Evolutionary conservation across 2,797 vertebrate genomes (phyloP), one percentile per base, ranked within the genome.

Genomic region (Coranthus polyacanthus): DNA sequence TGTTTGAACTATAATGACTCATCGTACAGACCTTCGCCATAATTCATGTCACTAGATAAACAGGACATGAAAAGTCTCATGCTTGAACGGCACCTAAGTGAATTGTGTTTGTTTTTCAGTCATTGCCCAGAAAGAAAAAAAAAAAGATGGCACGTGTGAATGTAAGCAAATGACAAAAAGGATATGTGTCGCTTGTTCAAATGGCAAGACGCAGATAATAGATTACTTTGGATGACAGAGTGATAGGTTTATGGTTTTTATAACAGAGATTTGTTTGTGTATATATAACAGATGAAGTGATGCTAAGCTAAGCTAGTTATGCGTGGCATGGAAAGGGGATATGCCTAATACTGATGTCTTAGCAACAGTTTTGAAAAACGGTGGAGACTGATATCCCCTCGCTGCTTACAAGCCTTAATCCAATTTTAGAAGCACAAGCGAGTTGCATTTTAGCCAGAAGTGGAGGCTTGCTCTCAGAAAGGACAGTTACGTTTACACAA

Each of bases 381-480:
- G 75, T 62, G 43, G 79, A 47, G 74, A 78, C 79, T 72, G 78
- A 90, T 92, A 93, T 92, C 88, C 79, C 71, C 75, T 91, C 88
- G 56, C 87, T 93, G 92, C 91, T 92, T 92, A 89, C 86, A 45
- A 86, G 92, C 44, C 82, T 67, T 60, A 87, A 89, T 93, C 91
- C 89, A 92, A 90, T 92, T 93, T 93, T 93, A 93, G 92, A 90
- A 88, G 64, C 85, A 83, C 60, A 67, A 79, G 81, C 75, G 65
- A 86, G 85, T 72, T 63, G 58, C 62, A 54, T 91, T 91, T 91
- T 78, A 77, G 69, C 74, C 76, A 53, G 75, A 81, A 82, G 50
- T 72, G 74, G 74, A 82, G 81, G 74, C 75, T 63, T 44, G 56
- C 44, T 62, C 75, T 77, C 72, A 60, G 49, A 61, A 59, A 49